These are phyloP conservation scores for Gallirallus australis DNA, from an alignment of 2,797 vertebrate genomes.

Conservation along the genomic window DNA sequence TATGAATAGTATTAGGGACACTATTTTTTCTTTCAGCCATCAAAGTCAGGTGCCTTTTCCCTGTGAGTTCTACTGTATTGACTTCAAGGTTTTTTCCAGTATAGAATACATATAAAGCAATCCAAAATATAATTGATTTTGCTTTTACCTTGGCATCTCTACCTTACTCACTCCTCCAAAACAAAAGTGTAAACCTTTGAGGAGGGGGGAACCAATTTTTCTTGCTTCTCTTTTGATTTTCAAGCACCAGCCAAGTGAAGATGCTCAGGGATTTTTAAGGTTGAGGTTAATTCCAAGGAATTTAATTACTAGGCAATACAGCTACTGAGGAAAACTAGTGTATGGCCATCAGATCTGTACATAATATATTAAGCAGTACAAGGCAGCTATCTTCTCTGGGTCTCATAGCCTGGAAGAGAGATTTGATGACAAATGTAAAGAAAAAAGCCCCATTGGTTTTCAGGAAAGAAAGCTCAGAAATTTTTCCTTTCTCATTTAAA, in stretches of 20 bases:
- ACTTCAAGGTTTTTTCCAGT: background rate
- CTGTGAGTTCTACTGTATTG: background rate
- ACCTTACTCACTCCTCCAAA: background rate
- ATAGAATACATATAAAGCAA: background rate
- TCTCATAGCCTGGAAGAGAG: background rate
- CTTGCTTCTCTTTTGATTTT: background rate
- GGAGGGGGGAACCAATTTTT: background rate
- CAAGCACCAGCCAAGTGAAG: background rate
- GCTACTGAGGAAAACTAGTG: background rate
- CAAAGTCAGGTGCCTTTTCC: background rate
- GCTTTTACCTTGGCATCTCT: background rate
- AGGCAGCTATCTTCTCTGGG: background rate
- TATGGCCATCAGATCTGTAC: background rate
- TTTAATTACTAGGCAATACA: background rate
- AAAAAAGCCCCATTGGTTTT: background rate
- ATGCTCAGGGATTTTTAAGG: background rate
- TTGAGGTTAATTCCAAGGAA: background rate
- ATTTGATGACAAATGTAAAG: background rate
- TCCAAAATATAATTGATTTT: background rate
- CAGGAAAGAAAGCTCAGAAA: background rate
- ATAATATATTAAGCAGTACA: background rate
- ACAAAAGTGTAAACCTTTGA: background rate
- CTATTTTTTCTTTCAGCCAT: background rate
- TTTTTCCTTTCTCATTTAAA: background rate
- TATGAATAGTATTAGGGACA: background rate